Conservation (phyloP, 1,140 invertebrate species). For the Solen grandis region DNA sequence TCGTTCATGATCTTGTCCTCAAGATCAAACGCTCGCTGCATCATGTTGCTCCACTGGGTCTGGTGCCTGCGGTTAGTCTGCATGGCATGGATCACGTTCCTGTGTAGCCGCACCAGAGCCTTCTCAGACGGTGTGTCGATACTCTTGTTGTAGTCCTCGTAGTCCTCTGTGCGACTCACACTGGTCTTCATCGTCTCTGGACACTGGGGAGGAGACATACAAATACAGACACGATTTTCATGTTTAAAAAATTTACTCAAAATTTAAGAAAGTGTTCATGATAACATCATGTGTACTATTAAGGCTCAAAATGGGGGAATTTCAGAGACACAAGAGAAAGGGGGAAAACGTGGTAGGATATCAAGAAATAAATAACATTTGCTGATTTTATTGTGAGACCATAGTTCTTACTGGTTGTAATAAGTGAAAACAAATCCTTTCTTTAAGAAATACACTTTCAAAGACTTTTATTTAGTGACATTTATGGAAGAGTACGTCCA, state of each 20-base stretch:
- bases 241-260: background rate
- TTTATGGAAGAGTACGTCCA: background rate
- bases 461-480: background rate
- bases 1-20: constrained; percentile 89
- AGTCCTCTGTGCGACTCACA: constrained; percentile 74
- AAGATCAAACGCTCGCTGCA: constrained; percentile 87
- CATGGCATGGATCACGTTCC: constrained; percentile 81
- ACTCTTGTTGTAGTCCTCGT: constrained; percentile 84
- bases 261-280: constrained; percentile 3
- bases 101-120: constrained; percentile 87
- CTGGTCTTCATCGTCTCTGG: constrained; percentile 76
- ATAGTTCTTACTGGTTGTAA: too few relatives aligned
- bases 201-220: constrained; percentile 72
- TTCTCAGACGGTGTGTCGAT: constrained; percentile 84
- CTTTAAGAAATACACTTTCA: too few relatives aligned
- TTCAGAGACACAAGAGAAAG: too few relatives aligned
- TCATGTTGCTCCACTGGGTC: constrained; percentile 94
- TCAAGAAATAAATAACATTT: too few relatives aligned
- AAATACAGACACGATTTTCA: background rate
- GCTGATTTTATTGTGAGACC: too few relatives aligned
- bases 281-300: background rate
- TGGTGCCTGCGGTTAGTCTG: constrained; percentile 86
- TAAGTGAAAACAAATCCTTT: too few relatives aligned
- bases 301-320: background rate
- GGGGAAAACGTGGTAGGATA: too few relatives aligned